These are phyloP conservation scores for Cyphomyrus plagiostoma DNA, from an alignment of 2,113 vertebrate species.

Conservation along the genomic window DNA sequence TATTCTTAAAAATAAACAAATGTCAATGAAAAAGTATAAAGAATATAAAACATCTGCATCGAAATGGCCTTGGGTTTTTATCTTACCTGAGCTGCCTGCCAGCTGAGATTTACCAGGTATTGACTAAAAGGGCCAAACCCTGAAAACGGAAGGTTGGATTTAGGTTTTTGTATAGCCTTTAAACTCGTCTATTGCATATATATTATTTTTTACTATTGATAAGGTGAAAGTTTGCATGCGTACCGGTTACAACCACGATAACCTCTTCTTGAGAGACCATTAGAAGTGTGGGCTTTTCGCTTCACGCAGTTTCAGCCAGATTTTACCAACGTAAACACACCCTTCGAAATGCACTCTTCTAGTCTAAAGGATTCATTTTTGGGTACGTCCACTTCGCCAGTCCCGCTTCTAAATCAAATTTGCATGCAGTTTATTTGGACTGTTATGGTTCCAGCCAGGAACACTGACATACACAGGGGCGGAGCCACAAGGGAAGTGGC, in stretches of 20 bases:
- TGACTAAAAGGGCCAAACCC: constrained; percentile 72
- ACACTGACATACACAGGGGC: neutral
- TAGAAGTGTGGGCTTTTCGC: neutral
- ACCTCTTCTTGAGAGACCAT: neutral
- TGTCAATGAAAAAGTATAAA: neutral
- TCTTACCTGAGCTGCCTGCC: constrained; percentile 75
- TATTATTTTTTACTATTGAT: neutral
- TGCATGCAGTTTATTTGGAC: neutral
- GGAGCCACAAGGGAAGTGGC: neutral
- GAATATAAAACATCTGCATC: neutral
- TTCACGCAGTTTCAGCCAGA: neutral
- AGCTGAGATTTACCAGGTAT: constrained; percentile 72
- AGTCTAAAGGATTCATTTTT: neutral
- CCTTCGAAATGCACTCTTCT: neutral
- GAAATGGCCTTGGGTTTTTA: neutral
- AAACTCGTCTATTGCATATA: neutral
- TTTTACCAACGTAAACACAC: neutral
- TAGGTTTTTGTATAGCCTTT: neutral
- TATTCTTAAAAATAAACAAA: neutral
- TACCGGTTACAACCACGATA: constrained; percentile 14
- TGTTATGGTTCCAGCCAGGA: neutral
- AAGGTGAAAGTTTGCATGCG: neutral
- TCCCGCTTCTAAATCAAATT: neutral
- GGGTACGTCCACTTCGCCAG: neutral
- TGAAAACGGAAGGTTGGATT: neutral